A percentile compares a stretch with the other conserved stretches of the same genome.
phyloP scores from a whole-genome alignment of 2,888 invertebrate species.

The Pammene fasciana region DNA sequence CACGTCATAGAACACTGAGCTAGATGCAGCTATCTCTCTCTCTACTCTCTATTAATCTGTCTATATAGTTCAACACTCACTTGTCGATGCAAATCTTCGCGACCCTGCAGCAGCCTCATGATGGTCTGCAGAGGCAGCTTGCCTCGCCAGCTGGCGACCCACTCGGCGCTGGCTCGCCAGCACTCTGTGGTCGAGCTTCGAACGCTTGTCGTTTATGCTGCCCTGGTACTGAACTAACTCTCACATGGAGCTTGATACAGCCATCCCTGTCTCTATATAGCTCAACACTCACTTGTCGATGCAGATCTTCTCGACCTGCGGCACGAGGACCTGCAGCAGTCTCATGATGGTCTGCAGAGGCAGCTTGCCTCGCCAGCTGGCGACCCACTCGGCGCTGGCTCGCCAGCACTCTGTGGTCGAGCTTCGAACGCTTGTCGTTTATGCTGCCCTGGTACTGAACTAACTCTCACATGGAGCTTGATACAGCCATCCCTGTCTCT shows the following conservation, averaged over 20 bases:
- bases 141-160: conserved; percentile 23
- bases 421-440: conserved; percentile 12
- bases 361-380: conserved; percentile 21
- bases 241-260: too few species aligned
- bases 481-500: too few species aligned
- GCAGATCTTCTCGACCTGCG: conserved; percentile 28
- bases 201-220: neutral
- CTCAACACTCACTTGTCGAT: conserved; percentile 17
- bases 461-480: too few species aligned
- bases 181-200: conserved; percentile 31
- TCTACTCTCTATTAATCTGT: too few species aligned
- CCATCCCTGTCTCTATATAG: too few species aligned
- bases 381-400: conserved; percentile 85
- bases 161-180: conserved; percentile 92
- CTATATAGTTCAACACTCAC: neutral
- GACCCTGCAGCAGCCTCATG: conserved; percentile 25
- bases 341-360: conserved; percentile 28
- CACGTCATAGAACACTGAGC: too few species aligned
- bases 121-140: conserved; percentile 26
- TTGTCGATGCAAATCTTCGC: conserved; percentile 29
- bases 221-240: too few species aligned
- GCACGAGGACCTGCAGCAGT: conserved; percentile 21
- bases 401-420: conserved; percentile 83
- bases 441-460: too few species aligned
- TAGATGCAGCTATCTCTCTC: too few species aligned